Evolutionary conservation across 2,113 vertebrate genomes (phyloP), one percentile per base, ranked within the genome.

Genomic region (Eurystomus gularis): DNA sequence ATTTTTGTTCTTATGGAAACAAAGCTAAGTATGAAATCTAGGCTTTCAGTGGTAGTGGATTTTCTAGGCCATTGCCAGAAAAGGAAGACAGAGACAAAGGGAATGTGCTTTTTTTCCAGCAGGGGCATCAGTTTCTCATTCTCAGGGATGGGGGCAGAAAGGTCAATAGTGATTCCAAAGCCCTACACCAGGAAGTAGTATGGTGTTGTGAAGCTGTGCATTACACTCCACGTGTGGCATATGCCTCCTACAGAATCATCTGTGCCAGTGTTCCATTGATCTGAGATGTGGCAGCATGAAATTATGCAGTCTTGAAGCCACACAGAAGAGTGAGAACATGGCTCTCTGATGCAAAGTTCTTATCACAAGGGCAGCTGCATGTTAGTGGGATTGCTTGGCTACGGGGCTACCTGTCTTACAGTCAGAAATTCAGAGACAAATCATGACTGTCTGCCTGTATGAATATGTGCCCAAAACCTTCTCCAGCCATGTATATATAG

Each of bases 211-310:
- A n/a, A 71, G 31, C 21, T 54, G 15, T 14, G 6, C 39, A 7
- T 39, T 14, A 20, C 17, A 21, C 7, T 35, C 13, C 24, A 3
- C 1, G 2, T 16, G 6, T 15, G 20, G 13, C 31, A 17, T 4
- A 11, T 51, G 6, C 15, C 10, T 88, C n/a, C 31, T n/a, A 29
- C 5, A 44, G 44, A 2, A 1, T 35, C 51, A 66, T 7, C 46
- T 66, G 9, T 57, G 24, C n/a, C 68, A 54, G 2, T 19, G 21
- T 35, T 55, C 68, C 1, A 0, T 39, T 80, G 25, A 15, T 82
- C 37, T 26, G 31, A 58, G 57, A 39, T 23, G 24, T 14, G 17
- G 33, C 0, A 3, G 19, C 31, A 28, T 1, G 3, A 82, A 86
- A 82, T 33, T 4, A 20, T 21, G 21, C 6, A 1, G 0, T 39